phyloP scores from a whole-genome alignment of 2,797 vertebrate genomes.

The Sebastes goodei region DNA sequence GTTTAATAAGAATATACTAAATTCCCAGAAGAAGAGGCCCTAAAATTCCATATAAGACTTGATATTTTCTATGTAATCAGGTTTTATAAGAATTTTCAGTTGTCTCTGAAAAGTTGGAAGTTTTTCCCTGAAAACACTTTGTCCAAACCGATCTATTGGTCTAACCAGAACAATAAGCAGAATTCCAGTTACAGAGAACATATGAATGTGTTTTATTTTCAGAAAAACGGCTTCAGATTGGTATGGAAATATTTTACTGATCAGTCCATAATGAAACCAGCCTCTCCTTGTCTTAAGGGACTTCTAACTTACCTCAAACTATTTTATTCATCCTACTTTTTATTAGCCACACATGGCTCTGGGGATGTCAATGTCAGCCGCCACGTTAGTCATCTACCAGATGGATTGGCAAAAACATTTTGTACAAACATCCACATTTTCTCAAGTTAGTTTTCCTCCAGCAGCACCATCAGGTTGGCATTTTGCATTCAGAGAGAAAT shows the following conservation, averaged over 20 bases:
- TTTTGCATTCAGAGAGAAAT: neutral
- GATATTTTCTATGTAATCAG: neutral
- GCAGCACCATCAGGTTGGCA: neutral
- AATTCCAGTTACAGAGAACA: neutral
- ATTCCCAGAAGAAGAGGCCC: neutral
- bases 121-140: neutral
- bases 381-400: neutral
- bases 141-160: neutral
- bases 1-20: neutral
- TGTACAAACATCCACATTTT: neutral
- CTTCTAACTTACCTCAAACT: neutral
- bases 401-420: neutral
- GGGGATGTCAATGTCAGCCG: neutral
- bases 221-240: neutral
- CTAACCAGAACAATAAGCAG: neutral
- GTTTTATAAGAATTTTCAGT: neutral
- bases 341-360: neutral
- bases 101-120: neutral
- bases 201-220: neutral
- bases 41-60: neutral
- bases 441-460: neutral
- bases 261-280: neutral
- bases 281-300: neutral
- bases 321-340: neutral
- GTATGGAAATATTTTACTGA: neutral